phyloP scores from a whole-genome alignment of 1,140 invertebrate genomes.

The Papilio machaon region DNA sequence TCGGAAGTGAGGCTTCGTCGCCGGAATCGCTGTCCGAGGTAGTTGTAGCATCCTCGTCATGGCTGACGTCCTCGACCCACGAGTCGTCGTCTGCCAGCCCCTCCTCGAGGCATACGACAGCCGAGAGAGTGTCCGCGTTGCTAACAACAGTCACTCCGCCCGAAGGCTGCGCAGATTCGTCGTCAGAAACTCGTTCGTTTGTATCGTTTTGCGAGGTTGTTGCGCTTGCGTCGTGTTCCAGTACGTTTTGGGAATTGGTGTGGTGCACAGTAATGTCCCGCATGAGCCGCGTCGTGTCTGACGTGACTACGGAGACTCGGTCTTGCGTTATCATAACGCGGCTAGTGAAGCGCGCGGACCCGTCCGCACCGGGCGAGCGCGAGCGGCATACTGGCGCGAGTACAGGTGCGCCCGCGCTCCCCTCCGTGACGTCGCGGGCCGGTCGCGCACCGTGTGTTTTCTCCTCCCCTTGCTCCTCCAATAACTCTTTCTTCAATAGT shows the following conservation, averaged over 20 bases:
- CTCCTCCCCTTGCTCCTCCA: conserved; percentile 74
- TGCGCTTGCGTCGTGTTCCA: conserved; percentile 60
- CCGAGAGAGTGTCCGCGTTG: conserved; percentile 85
- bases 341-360: conserved; percentile 89
- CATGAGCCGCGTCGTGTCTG: conserved; percentile 87
- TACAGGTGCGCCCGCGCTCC: conserved; percentile 81
- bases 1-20: conserved; percentile 83
- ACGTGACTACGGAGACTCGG: conserved; percentile 87
- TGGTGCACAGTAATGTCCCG: conserved; percentile 83
- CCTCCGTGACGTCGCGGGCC: conserved; percentile 75
- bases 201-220: conserved; percentile 61
- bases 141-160: conserved; percentile 84
- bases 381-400: conserved; percentile 79
- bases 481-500: conserved; percentile 81
- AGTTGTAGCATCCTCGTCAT: conserved; percentile 86
- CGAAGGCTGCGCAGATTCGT: conserved; percentile 72
- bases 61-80: conserved; percentile 92
- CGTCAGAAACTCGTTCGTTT: conserved; percentile 73
- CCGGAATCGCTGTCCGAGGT: conserved; percentile 84
- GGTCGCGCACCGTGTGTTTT: conserved; percentile 78
- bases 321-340: conserved; percentile 93
- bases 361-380: conserved; percentile 80
- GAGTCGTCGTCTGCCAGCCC: conserved; percentile 93
- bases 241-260: conserved; percentile 79
- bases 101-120: conserved; percentile 90